Base-by-base conservation (phyloP, 2,113 vertebrate species). In the Albula glossodonta region DNA sequence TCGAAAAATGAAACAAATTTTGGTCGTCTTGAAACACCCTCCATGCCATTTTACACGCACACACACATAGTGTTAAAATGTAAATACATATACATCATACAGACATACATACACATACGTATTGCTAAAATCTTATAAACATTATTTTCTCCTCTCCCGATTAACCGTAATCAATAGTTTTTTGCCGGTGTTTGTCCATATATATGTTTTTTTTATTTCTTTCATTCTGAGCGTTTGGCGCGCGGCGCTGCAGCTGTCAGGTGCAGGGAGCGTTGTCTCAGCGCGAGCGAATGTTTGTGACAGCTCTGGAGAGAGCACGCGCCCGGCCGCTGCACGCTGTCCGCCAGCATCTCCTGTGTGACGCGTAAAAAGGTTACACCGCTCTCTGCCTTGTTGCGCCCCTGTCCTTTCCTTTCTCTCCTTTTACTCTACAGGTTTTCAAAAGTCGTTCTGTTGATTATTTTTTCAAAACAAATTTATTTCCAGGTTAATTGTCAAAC, bases 271-370 rank as follows among this genome's bases (percentile, higher is more conserved):
- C 77, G 15, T 88, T 78, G 81, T 85, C 84, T 93, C 93, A 90
- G 81, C 90, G 78, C 90, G 82, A 87, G 88, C 84, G 91, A 92
- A 92, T 94, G 93, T 89, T 94, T 93, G 89, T 95, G 95, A 95
- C 93, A 93, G 92, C 89, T 90, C 88, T 88, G 63, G 90, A 79
- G 89, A 90, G 92, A 86, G 82, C 79, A 90, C 91, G 89, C 89
- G 52, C 84, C 84, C 87, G 86, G 90, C 89, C 89, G 85, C 90
- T 91, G 91, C 83, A 88, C 7, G 87, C 91, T 84, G 88, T 93
- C 93, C 93, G 91, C 90, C 88, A 91, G 89, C 91, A 93, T 95
- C 89, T 90, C 87, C 78, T 86, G 87, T 57, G 53, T 92, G 90
- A 92, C 89, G 91, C 91, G 91, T 93, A 91, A 90, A 95, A 94